phyloP scores from a whole-genome alignment of 2,113 vertebrate species.

The Campylorhamphus procurvoides region DNA sequence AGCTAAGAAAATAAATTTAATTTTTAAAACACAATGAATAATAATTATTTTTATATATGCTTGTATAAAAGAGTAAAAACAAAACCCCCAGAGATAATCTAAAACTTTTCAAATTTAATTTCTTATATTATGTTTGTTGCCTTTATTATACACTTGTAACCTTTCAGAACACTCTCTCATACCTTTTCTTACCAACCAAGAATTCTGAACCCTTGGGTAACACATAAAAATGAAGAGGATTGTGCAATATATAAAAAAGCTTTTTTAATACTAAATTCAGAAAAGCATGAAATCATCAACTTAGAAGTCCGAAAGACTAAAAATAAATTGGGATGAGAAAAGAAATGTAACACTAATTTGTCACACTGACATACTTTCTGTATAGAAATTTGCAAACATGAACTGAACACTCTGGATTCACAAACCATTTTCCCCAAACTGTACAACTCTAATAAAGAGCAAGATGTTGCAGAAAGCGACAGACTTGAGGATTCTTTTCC shows the following conservation, averaged over 20 bases:
- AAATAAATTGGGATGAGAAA: background rate
- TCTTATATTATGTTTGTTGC: background rate
- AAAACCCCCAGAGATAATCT: background rate
- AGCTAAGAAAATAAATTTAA: background rate
- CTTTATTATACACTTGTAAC: background rate
- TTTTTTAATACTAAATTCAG: background rate
- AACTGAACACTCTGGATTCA: background rate
- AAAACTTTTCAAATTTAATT: background rate
- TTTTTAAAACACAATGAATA: background rate
- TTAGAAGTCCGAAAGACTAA: background rate
- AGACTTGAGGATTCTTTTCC: background rate
- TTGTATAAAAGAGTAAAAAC: background rate
- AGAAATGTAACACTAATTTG: background rate
- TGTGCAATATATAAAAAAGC: background rate
- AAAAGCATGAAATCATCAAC: background rate
- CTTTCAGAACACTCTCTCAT: background rate
- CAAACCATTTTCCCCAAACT: background rate
- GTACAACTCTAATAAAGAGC: fast-evolving
- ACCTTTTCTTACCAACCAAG: background rate
- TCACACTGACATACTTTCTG: background rate
- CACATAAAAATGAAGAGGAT: fast-evolving
- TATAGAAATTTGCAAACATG: background rate
- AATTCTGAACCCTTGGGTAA: background rate
- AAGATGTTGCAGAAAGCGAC: background rate
- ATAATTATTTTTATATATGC: background rate